Evolutionary conservation across 2,888 invertebrate species (phyloP), one percentile per base, ranked within the genome.

Genomic region (Halictus quadricinctus): DNA sequence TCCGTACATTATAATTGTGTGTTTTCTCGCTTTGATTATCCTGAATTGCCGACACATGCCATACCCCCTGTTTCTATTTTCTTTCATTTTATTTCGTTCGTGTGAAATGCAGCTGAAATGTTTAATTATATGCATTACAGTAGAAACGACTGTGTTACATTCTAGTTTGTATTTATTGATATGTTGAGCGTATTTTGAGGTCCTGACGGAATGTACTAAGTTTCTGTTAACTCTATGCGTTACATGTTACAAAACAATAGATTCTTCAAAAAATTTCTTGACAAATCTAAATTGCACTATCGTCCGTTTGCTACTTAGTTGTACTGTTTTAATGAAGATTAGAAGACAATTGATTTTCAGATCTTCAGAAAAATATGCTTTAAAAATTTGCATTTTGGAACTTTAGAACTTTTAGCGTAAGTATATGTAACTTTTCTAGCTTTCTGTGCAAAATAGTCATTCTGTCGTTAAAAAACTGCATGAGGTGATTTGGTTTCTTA

Each of bases 161-260:
- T 72, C 77, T 77, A 75, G 25, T 72, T 43, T 29, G 54, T 64
- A 78, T 76, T 78, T 76, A 78, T 78, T 64, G 43, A 48, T 81
- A 81, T 80, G 76, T 84, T 85, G 86, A 82, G 82, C 82, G 86
- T 81, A 78, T 76, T 66, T 70, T 79, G 80, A 84, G 77, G 84
- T 87, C 70, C 48, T 87, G 80, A 80, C 84, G 87, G 87, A 87
- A 87, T 87, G 87, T 87, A 82, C 75, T 76, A 82, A 82, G 77
- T 76, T 43, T 72, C n/a, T 79, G 79, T 76, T 86, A 87, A 72
- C 46, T 80, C 76, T 83, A 76, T 72, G 36, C 72, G 48, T 83
- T 81, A 70, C 48, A 46, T 58, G 48, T 83, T 73, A 69, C 41
- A 82, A 79, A 87, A 86, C 81, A 85, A 74, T 25, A 81, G 25